phyloP scores from a whole-genome alignment of 2,888 invertebrate genomes.

The Perithous albicinctus region DNA sequence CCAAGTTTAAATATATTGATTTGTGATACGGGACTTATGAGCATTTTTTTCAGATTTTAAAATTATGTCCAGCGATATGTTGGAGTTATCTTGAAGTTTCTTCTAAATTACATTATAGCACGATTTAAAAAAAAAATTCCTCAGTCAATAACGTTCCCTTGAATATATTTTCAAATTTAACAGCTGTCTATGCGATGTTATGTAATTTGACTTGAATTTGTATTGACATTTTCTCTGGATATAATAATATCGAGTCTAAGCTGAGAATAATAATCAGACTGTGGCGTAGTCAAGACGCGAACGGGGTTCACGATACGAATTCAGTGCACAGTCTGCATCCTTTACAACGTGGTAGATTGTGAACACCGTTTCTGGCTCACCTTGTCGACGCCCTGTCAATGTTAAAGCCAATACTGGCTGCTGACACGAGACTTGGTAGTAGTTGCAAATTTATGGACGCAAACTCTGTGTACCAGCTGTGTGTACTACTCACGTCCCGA shows the following conservation, averaged over 20 bases:
- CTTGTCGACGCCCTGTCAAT: conserved; percentile 8
- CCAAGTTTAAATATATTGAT: no score
- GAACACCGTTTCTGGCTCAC: conserved; percentile 8
- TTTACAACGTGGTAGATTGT: not conserved
- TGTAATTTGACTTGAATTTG: not conserved
- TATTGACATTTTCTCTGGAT: not conserved
- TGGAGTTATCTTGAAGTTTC: no score
- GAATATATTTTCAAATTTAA: no score
- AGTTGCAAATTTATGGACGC: conserved; percentile 48
- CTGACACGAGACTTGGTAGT: conserved; percentile 24
- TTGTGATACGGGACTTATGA: no score
- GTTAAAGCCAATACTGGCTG: conserved; percentile 15
- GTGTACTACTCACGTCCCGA: conserved; percentile 8
- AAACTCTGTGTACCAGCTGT: conserved; percentile 30
- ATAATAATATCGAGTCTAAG: not conserved
- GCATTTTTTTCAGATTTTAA: no score
- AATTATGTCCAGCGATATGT: no score
- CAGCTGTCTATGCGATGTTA: not conserved
- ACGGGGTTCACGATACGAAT: not conserved
- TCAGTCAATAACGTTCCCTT: no score
- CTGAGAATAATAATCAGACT: not conserved
- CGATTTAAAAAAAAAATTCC: no score
- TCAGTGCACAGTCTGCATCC: not conserved
- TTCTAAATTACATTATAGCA: no score
- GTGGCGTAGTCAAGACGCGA: not conserved